Evolutionary conservation across 2,888 invertebrate genomes (phyloP).

Genomic region (Apamea crenata): DNA sequence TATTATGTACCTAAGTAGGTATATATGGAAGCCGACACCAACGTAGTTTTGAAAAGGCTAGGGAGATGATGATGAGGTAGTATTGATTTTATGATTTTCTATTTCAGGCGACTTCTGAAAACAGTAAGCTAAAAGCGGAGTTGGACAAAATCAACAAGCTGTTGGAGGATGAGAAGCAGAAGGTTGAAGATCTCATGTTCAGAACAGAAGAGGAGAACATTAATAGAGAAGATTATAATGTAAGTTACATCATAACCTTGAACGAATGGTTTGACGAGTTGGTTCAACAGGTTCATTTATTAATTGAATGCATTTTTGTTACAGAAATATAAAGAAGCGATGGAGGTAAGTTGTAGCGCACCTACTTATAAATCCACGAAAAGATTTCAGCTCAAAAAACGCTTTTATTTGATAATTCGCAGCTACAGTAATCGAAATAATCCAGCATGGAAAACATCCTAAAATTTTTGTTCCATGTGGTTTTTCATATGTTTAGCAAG

Average conservation of each 20-base stretch:
- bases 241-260: slow-evolving; percentile 82
- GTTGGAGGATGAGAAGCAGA: slow-evolving; percentile 94
- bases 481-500: slow-evolving; percentile 72
- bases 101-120: slow-evolving; percentile 86
- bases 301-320: slow-evolving; percentile 64
- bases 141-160: slow-evolving; percentile 90
- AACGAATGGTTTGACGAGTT: neutral
- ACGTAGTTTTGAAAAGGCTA: no score
- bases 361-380: neutral
- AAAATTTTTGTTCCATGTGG: neutral
- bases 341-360: slow-evolving; percentile 81
- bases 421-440: neutral
- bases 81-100: neutral
- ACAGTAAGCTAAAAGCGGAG: slow-evolving; percentile 90
- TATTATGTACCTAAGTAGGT: neutral
- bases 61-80: no score
- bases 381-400: no score
- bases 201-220: slow-evolving; percentile 97
- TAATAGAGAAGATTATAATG: slow-evolving; percentile 96
- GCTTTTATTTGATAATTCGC: neutral
- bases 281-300: neutral
- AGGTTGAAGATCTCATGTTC: slow-evolving; percentile 97
- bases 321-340: slow-evolving; percentile 88
- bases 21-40: neutral
- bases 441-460: no score